phyloP scores from a whole-genome alignment of 2,113 vertebrate species.

The Ranitomeya variabilis region DNA sequence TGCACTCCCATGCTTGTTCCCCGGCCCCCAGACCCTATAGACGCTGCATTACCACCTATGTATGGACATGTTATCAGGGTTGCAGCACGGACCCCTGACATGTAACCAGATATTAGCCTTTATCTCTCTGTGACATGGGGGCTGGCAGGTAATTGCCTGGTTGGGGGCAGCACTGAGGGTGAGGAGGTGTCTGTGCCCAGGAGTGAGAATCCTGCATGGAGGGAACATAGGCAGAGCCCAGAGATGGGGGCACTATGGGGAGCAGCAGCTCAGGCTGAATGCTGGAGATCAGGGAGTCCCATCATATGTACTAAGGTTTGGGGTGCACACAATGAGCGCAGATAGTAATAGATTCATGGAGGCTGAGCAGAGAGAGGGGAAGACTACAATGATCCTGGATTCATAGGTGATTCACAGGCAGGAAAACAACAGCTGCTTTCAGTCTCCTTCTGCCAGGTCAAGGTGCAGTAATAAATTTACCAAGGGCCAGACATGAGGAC shows the following conservation, averaged over 20 bases:
- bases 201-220: not conserved
- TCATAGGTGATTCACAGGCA: not conserved
- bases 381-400: not conserved
- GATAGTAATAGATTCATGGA: not conserved
- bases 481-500: not conserved
- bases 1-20: no score
- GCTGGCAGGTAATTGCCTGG: not conserved
- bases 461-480: not conserved
- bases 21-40: not conserved
- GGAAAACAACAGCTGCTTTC: not conserved
- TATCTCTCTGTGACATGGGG: not conserved
- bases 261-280: not conserved
- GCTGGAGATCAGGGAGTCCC: not conserved
- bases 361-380: not conserved
- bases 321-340: not conserved
- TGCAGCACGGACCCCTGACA: not conserved
- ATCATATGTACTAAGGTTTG: not conserved
- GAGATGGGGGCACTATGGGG: not conserved
- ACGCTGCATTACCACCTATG: not conserved
- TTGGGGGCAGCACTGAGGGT: not conserved
- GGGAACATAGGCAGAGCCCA: not conserved
- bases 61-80: not conserved
- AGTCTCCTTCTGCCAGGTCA: not conserved
- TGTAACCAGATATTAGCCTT: not conserved
- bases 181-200: not conserved